Evolutionary conservation across 2,888 invertebrate genomes (phyloP), one percentile per base, ranked within the genome.

Genomic region (Volucella zonaria): DNA sequence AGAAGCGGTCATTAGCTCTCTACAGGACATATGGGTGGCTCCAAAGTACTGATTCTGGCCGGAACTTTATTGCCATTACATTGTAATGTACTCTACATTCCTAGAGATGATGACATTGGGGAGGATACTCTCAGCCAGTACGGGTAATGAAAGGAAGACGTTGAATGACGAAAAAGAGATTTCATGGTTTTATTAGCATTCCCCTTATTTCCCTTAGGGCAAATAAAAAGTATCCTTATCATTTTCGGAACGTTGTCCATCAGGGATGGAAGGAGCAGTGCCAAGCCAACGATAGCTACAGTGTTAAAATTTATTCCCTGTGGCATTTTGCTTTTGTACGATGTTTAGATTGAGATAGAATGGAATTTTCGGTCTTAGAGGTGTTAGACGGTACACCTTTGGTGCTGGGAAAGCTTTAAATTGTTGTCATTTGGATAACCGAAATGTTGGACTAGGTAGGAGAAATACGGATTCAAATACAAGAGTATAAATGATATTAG

Each of bases 181-280:
- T 83, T 66, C 74, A 75, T 80, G 83, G 70, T 79, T 83, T 83
- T 83, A 83, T 83, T 83, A 83, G 83, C 80, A 83, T 83, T 83
- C 56, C 80, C 80, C 75, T 83, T 83, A 83, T 83, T 83, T 83
- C 83, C 83, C 83, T 62, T 47, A 80, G 83, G 83, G 75, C 75
- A 83, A 70, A 83, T 83, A 83, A 83, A 82, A 83, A 80, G 68
- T 80, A 83, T 75, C 80, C 80, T 83, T 80, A 75, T 83, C 83
- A 75, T 75, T 64, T 79, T 70, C 51, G 31, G 58, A 66, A 71
- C 43, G 18, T 42, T 56, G 62, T 40, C 23, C 23, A 2, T 9
- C 15, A 14, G 54, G n/a, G 51, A 2, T 31, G 31, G 31, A 23
- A 23, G 18, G 23, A 14, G 47, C 54, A 47, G 42, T 42, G 47